Percentiles rank a stretch among this genome's conserved stretches.
These are phyloP conservation scores for Rhodinocichla rosea DNA, from an alignment of 2,113 vertebrate genomes.

Conservation along the genomic window DNA sequence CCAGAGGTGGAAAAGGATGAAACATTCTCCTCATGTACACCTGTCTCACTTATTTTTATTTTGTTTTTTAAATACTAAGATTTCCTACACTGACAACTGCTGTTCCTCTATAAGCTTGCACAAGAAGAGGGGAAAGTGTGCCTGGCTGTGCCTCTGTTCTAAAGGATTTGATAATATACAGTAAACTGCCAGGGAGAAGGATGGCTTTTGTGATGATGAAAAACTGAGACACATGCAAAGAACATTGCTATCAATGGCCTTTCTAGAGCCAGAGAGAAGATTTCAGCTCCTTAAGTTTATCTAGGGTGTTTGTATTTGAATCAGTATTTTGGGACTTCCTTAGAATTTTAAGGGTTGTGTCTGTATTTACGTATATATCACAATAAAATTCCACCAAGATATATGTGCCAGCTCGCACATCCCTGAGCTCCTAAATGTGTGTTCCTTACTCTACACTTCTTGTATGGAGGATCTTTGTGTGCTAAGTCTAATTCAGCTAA, in stretches of 20 bases:
- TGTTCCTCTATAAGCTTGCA: not conserved
- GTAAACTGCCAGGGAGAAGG: not conserved
- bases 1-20: not conserved
- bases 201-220: not conserved
- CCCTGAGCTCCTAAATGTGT: not conserved
- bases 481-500: not conserved
- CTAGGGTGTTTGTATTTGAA: not conserved
- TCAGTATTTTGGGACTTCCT: not conserved
- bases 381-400: not conserved
- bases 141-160: not conserved
- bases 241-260: not conserved
- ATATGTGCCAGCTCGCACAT: not conserved
- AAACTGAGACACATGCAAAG: not conserved
- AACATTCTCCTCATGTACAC: not conserved
- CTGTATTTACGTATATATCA: not conserved
- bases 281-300: not conserved
- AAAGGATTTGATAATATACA: not conserved
- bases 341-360: not conserved
- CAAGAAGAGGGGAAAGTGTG: not conserved
- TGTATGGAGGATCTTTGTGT: not conserved
- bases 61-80: not conserved
- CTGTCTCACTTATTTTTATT: not conserved
- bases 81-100: not conserved
- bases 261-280: not conserved
- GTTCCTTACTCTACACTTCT: not conserved